Percentiles rank a stretch among this genome's conserved stretches.
Evolutionary conservation across 2,888 invertebrate species (phyloP).

Genomic region (Erannis defoliaria): DNA sequence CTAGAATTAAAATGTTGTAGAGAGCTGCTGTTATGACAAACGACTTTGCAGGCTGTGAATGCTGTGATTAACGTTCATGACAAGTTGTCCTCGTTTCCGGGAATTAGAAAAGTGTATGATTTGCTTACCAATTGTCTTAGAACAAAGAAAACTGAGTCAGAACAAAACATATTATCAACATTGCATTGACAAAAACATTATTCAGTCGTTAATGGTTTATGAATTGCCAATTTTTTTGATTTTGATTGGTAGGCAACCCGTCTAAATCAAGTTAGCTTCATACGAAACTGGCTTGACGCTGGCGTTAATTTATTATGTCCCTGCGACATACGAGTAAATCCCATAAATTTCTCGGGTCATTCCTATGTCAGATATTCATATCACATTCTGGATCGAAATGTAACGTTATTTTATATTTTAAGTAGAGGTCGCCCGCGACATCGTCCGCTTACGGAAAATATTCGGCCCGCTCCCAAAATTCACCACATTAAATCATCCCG

Average conservation of each 20-base stretch:
- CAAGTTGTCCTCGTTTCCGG: constrained; percentile 4
- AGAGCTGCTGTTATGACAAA: too few species aligned
- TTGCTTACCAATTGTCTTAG: constrained; percentile 31
- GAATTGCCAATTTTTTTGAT: background rate
- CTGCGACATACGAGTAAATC: constrained; percentile 22
- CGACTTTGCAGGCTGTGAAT: too few species aligned
- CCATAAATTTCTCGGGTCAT: constrained; percentile 20
- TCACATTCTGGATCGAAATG: background rate
- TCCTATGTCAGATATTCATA: background rate
- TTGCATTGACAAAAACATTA: background rate
- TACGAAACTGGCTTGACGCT: constrained; percentile 17
- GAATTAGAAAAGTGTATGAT: background rate
- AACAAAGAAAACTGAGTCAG: constrained; percentile 12
- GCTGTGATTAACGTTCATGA: constrained; percentile 2
- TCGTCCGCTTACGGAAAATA: too few species aligned
- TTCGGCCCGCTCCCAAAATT: too few species aligned
- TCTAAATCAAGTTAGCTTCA: background rate
- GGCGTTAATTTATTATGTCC: constrained; percentile 22
- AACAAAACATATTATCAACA: background rate
- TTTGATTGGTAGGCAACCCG: too few species aligned
- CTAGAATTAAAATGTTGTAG: too few species aligned
- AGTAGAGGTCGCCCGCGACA: too few species aligned
- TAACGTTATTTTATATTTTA: background rate
- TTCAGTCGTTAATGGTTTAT: background rate
- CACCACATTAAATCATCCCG: too few species aligned